phyloP scores from a whole-genome alignment of 2,888 invertebrate species.

The Drosophila stalkeri region DNA sequence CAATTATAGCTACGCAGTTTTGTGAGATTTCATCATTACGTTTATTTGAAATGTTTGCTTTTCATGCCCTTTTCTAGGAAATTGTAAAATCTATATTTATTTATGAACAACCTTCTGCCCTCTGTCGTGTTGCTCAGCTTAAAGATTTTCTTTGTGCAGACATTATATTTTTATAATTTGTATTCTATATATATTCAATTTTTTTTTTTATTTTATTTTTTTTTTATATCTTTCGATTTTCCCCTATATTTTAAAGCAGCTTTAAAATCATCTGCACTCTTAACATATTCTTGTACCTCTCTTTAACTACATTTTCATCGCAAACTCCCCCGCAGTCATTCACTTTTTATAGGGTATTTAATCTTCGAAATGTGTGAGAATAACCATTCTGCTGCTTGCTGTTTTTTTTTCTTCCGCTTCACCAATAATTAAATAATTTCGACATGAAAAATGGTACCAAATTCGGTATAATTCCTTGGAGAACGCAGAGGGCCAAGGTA shows the following conservation, averaged over 20 bases:
- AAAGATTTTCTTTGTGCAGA: background rate
- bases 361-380: background rate
- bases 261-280: background rate
- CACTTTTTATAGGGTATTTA: background rate
- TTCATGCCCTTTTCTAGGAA: background rate
- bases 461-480: slow-evolving; percentile 38
- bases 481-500: slow-evolving; percentile 12
- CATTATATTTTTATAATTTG: background rate
- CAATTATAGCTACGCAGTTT: too few relatives aligned
- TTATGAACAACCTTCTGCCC: background rate
- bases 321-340: background rate
- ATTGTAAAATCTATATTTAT: background rate
- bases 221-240: too few relatives aligned
- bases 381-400: background rate
- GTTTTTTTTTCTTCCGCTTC: slow-evolving; percentile 45
- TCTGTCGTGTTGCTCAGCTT: background rate
- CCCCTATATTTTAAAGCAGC: too few relatives aligned
- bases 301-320: background rate
- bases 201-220: too few relatives aligned
- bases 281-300: background rate
- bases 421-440: slow-evolving; percentile 69
- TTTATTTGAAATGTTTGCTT: background rate
- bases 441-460: slow-evolving; percentile 59
- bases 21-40: background rate
- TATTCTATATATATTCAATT: too few relatives aligned